A percentile compares a stretch with the other conserved stretches of the same genome.
These are phyloP conservation scores for Euleptes europaea DNA, from an alignment of 2,113 vertebrate species.

Conservation along the genomic window DNA sequence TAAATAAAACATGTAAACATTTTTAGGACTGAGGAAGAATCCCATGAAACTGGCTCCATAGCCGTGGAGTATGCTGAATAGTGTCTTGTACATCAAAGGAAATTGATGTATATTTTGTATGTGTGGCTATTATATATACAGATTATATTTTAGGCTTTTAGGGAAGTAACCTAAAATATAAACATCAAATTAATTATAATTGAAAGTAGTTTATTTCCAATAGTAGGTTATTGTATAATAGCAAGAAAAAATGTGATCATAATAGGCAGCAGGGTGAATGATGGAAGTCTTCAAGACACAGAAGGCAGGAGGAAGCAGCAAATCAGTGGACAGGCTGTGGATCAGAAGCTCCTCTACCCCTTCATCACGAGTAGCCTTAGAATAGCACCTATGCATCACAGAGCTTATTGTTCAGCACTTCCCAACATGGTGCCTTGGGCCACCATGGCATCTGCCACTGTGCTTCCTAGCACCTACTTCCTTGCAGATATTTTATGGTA, in stretches of 20 bases:
- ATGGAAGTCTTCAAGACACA: neutral
- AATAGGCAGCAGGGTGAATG: neutral
- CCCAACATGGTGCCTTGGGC: too few relatives aligned
- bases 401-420: too few relatives aligned
- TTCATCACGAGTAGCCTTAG: too few relatives aligned
- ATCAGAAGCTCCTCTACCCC: too few relatives aligned
- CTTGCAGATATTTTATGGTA: too few relatives aligned
- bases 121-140: neutral
- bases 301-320: too few relatives aligned
- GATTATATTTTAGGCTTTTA: neutral
- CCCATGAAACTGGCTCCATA: neutral
- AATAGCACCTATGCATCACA: too few relatives aligned
- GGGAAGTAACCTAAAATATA: neutral
- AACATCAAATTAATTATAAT: neutral
- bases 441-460: too few relatives aligned
- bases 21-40: neutral
- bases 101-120: neutral
- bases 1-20: neutral
- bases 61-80: conserved; percentile 12
- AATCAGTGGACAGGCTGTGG: too few relatives aligned
- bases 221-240: neutral
- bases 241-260: neutral
- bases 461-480: too few relatives aligned
- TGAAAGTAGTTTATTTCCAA: neutral
- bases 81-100: conserved; percentile 9